Evolutionary conservation across 2,797 vertebrate genomes (phyloP).

Genomic region (Gallinago nigripennis): DNA sequence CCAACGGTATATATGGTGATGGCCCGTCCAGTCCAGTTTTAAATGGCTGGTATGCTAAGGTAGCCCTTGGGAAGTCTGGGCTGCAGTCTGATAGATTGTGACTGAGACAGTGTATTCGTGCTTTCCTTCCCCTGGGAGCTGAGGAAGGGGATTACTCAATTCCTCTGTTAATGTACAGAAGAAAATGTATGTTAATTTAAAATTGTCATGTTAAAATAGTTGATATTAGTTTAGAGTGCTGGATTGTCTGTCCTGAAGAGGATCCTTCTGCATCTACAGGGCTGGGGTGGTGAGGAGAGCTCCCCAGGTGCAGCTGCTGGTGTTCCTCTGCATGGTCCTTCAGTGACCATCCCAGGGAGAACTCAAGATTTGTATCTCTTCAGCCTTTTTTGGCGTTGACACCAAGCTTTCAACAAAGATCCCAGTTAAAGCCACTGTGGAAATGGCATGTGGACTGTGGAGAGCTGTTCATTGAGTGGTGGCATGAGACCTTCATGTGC

Average conservation of each 20-base stretch:
- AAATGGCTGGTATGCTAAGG: background rate
- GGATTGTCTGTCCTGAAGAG: background rate
- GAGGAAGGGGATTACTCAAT: background rate
- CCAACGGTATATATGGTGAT: background rate
- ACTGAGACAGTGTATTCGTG: background rate
- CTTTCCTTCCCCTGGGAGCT: background rate
- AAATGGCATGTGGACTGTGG: background rate
- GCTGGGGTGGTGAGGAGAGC: background rate
- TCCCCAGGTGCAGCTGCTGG: background rate
- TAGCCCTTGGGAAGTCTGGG: background rate
- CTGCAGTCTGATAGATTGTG: background rate
- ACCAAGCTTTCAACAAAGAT: background rate
- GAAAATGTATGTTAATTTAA: background rate
- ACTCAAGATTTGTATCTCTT: background rate
- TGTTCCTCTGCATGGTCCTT: background rate
- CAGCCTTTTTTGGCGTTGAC: background rate
- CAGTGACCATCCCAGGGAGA: background rate
- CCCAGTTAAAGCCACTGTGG: background rate
- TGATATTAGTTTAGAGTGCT: background rate
- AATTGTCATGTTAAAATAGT: background rate
- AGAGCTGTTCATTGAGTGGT: background rate
- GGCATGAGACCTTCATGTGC: background rate
- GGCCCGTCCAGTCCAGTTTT: background rate
- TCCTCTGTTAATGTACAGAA: background rate
- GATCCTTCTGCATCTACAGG: background rate